Evolutionary conservation across 2,113 vertebrate species (phyloP), one percentile per base, ranked within the genome.

Genomic region (Archocentrus centrarchus): DNA sequence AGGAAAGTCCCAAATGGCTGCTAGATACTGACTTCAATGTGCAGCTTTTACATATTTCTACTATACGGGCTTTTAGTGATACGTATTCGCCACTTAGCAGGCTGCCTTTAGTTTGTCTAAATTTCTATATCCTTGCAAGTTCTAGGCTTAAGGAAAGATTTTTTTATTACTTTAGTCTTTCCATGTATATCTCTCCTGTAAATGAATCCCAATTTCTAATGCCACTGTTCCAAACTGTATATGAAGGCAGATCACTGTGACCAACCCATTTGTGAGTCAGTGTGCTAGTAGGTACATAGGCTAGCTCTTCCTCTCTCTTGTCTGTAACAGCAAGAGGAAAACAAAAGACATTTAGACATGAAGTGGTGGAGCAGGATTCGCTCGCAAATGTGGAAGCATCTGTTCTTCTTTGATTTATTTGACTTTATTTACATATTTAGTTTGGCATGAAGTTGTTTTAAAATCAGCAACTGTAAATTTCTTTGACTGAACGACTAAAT

Each of bases 281-380:
- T 44, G n/a, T 83, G 82, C 68, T 73, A 62, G 47, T 39, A 58
- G 62, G 82, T 87, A 91, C 79, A 91, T 91, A 83, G 82, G 81
- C 84, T 50, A 83, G 63, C 50, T 85, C 79, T 77, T 68, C 53
- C 32, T 41, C 58, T 59, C 53, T 35, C 13, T 39, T 77, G 79
- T 80, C 75, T 24, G 57, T 59, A 55, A 11, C 32, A 35, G 73
- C 62, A 82, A 30, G 62, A 86, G 62, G 66, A 76, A 91, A 77
- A 76, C 80, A 78, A 41, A 59, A 81, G 85, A 68, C 61, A 44
- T 82, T 77, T 37, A 41, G 73, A 75, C 7, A 35, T 17, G 41
- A 22, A 41, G 81, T 63, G 37, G 79, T 20, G 37, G 77, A 80
- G 70, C 47, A 59, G 64, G 57, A 10, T 35, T 57, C 18, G 13